Evolutionary conservation across 2,113 vertebrate genomes (phyloP).

Genomic region (Chunga burmeisteri): DNA sequence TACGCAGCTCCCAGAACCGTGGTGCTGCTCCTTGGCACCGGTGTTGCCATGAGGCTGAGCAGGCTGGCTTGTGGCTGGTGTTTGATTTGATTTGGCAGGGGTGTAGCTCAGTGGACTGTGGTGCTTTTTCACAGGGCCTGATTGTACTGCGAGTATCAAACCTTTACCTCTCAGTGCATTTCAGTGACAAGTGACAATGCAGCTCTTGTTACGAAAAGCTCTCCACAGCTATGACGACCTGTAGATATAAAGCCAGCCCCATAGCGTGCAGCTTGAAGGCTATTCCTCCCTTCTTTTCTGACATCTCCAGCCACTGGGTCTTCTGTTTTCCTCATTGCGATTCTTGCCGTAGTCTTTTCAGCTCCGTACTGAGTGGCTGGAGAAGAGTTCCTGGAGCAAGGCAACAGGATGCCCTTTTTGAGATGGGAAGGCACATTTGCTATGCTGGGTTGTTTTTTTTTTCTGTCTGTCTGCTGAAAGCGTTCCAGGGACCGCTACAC

Average conservation of each 20-base stretch:
- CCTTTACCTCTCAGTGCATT: not conserved
- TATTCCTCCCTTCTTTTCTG: not conserved
- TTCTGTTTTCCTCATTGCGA: not conserved
- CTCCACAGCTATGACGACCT: not conserved
- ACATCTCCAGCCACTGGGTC: not conserved
- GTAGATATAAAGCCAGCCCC: not conserved
- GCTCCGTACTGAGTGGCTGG: not conserved
- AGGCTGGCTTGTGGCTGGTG: not conserved
- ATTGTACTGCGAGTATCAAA: not conserved
- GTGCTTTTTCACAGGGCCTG: not conserved
- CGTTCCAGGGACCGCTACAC: not conserved
- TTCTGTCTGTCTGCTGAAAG: not conserved
- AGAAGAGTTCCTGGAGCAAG: not conserved
- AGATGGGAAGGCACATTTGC: not conserved
- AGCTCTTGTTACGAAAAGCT: not conserved
- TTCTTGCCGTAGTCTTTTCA: not conserved
- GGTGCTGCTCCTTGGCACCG: not conserved
- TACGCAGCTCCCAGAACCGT: not conserved
- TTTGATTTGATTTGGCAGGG: not conserved
- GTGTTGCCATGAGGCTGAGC: rapidly evolving
- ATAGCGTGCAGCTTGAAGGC: not conserved
- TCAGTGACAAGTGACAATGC: not conserved
- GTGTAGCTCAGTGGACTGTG: not conserved
- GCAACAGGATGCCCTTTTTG: not conserved
- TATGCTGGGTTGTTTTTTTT: not conserved